phyloP scores from a whole-genome alignment of 2,113 vertebrate genomes.

The Dolichotis patagonum region DNA sequence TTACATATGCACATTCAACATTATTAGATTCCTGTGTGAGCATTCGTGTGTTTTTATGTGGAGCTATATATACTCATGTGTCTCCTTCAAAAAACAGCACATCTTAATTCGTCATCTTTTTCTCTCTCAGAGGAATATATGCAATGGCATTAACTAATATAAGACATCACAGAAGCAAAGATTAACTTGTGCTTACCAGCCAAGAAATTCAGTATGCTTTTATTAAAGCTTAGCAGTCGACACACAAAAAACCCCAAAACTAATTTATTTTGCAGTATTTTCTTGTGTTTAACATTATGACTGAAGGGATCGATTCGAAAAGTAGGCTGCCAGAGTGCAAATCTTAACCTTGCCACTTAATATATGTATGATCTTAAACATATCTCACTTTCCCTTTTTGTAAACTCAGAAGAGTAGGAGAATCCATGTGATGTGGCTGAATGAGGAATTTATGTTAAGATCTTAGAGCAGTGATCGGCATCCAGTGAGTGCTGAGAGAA shows the following conservation, averaged over 20 bases:
- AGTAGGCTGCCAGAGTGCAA: background rate
- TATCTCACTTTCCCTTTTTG: background rate
- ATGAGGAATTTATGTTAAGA: background rate
- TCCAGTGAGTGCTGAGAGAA: background rate
- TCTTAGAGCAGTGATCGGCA: background rate
- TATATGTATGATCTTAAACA: background rate
- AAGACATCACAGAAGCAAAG: background rate
- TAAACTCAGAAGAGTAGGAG: background rate
- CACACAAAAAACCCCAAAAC: background rate
- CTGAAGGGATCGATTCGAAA: background rate
- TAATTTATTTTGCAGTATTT: background rate
- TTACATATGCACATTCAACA: background rate
- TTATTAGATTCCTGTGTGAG: background rate
- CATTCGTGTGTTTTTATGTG: background rate
- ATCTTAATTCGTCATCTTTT: background rate
- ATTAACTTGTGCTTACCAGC: background rate
- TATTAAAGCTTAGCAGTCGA: background rate
- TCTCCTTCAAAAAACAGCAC: background rate
- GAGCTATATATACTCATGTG: background rate
- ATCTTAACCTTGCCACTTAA: background rate
- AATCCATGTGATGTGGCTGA: background rate
- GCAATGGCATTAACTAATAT: background rate
- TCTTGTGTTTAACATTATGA: background rate
- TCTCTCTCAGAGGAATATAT: background rate
- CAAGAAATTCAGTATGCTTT: background rate